Conservation (phyloP, 1,140 invertebrate species). For the Bombus terrestris region DNA sequence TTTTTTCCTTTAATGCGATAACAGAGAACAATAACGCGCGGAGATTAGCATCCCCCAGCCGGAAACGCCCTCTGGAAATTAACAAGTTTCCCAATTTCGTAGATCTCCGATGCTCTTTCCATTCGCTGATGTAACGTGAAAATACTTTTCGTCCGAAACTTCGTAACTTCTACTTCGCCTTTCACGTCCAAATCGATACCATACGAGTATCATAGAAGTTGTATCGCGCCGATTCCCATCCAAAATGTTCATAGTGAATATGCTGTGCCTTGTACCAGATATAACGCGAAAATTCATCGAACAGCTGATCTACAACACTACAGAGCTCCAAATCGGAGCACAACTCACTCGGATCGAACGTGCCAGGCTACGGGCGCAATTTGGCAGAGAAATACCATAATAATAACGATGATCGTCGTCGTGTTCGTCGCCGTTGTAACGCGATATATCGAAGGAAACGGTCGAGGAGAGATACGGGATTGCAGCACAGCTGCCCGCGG, state of each 20-base stretch:
- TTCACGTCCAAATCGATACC: neutral
- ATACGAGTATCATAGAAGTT: neutral
- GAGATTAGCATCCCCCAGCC: neutral
- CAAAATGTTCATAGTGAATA: neutral
- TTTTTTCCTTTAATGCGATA: slow-evolving; percentile 66
- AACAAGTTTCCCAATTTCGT: neutral
- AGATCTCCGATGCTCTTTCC: neutral
- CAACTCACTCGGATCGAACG: neutral
- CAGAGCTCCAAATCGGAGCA: neutral
- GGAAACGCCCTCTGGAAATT: neutral
- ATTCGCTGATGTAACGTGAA: neutral
- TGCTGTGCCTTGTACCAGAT: neutral
- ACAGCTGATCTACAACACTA: neutral
- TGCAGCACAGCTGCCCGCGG: slow-evolving; percentile 15
- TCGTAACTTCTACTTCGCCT: neutral
- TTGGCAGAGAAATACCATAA: slow-evolving; percentile 2
- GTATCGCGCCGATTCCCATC: neutral
- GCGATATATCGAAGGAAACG: neutral
- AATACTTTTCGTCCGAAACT: too few species aligned
- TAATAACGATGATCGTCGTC: slow-evolving; percentile 2
- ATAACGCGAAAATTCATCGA: neutral
- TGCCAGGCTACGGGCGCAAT: neutral
- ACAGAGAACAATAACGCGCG: slow-evolving; percentile 44
- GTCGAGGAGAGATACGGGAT: neutral
- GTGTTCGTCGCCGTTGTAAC: neutral